Evolutionary conservation across 2,113 vertebrate genomes (phyloP), one percentile per base, ranked within the genome.

Genomic region (Plectropomus leopardus): DNA sequence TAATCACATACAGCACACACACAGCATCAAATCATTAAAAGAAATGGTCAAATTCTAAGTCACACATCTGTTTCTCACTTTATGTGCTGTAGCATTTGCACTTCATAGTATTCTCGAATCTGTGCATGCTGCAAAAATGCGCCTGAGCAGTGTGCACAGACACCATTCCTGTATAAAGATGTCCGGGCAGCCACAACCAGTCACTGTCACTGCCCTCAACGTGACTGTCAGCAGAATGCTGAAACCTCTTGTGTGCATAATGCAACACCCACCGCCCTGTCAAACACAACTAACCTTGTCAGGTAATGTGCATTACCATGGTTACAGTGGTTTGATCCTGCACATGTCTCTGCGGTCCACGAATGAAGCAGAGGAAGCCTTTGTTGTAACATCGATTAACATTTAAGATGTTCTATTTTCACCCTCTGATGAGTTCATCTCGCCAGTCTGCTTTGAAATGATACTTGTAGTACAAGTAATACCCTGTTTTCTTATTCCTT

Each of bases 221-320:
- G 24, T 16, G 40, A 45, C 76, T 74, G 78, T 85, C 86, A 74
- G 78, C 76, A 63, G 23, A 63, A 59, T 30, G 15, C 51, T 53
- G 65, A 80, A 54, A 36, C 26, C 60, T 73, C 44, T 45, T 4
- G 10, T 68, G 60, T 87, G 74, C 78, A 85, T 67, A 75, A 88
- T 78, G 75, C 51, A 78, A 67, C 83, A 72, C 79, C 80, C 69
- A 63, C 60, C 28, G 17, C 58, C 44, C 30, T 82, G 79, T 86
- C 76, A 86, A 76, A 87, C 76, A 79, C 69, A 83, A 58, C 82
- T 78, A 84, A 84, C 88, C 79, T 74, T 82, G 67, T 69, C 85
- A 84, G 72, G 77, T 71, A 76, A 74, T 57, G 72, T 24, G 58
- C 48, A 70, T 89, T 67, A 17, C 86, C 76, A 84, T 92, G 80